These are phyloP conservation scores for Drosophila emarginata DNA, from an alignment of 2,888 invertebrate species.

Conservation along the genomic window DNA sequence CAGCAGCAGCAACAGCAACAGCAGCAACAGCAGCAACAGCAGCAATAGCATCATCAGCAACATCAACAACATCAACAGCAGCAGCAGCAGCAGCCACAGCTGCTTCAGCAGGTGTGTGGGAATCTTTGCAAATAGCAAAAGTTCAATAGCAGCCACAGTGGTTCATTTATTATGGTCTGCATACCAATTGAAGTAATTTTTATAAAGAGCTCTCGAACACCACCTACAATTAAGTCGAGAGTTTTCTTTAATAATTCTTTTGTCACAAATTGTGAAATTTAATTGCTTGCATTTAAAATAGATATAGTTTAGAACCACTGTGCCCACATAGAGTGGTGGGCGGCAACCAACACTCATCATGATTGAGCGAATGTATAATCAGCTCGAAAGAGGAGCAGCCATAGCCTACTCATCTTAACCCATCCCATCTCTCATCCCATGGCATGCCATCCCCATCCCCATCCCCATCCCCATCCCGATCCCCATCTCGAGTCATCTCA, in stretches of 20 bases:
- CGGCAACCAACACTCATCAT: slow-evolving; percentile 22
- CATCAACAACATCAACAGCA: slow-evolving; percentile 12
- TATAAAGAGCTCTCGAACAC: no score
- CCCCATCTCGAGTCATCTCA: no score
- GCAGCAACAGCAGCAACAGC: no score
- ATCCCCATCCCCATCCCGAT: not conserved
- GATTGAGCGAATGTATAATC: not conserved
- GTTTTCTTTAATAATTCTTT: not conserved
- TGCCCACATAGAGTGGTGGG: not conserved
- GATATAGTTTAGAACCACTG: not conserved
- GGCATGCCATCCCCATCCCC: not conserved
- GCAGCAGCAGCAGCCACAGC: slow-evolving; percentile 9
- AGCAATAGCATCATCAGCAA: not conserved
- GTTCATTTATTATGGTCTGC: not conserved
- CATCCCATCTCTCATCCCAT: slow-evolving; percentile 1
- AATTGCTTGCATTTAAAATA: no score
- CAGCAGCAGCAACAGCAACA: slow-evolving; percentile 9
- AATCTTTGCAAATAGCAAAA: slow-evolving; percentile 76
- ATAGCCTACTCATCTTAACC: not conserved
- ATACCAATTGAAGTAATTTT: no score
- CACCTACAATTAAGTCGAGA: no score
- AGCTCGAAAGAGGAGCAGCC: not conserved
- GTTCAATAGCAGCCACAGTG: slow-evolving; percentile 66
- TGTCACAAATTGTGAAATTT: not conserved
- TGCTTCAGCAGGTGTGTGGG: slow-evolving; percentile 69